Conservation (phyloP, 1,140 invertebrate genomes). For the Drosophila parvula region DNA sequence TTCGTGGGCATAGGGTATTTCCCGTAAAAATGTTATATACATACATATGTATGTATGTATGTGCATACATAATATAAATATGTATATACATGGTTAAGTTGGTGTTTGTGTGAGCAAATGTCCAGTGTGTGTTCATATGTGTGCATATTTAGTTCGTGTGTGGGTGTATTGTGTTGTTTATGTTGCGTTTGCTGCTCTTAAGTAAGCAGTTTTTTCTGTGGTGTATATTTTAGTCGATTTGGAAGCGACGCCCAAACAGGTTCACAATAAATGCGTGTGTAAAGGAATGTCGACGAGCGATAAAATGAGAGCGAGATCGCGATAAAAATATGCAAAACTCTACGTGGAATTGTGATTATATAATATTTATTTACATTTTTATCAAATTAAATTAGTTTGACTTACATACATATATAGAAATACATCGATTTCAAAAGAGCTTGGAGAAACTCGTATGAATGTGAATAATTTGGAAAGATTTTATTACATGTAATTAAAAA, state of each 20-base stretch:
- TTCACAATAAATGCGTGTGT: constrained; percentile 43
- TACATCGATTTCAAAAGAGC: neutral
- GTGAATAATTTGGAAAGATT: neutral
- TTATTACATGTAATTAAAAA: constrained; percentile 5
- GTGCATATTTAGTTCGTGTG: neutral
- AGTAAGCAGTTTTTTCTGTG: constrained; percentile 56
- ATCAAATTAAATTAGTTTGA: constrained; percentile 7
- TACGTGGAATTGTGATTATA: constrained; percentile 50
- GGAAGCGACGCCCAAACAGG: constrained; percentile 57
- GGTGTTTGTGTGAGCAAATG: constrained; percentile 7
- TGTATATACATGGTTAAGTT: neutral
- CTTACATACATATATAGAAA: neutral
- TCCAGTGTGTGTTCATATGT: neutral
- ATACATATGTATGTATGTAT: too few relatives aligned
- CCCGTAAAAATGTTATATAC: neutral
- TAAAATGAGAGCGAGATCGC: constrained; percentile 13
- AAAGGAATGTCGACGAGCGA: constrained; percentile 23
- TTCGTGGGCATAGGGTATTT: neutral
- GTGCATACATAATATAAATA: too few relatives aligned
- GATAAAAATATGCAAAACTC: constrained; percentile 36
- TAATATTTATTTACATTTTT: constrained; percentile 47
- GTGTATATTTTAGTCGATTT: constrained; percentile 60
- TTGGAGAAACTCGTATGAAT: neutral
- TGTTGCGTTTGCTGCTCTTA: constrained; percentile 46
- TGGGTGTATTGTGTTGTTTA: constrained; percentile 40